Conservation (phyloP, 1,140 invertebrate species). For the Pseudachorutes palmiensis region DNA sequence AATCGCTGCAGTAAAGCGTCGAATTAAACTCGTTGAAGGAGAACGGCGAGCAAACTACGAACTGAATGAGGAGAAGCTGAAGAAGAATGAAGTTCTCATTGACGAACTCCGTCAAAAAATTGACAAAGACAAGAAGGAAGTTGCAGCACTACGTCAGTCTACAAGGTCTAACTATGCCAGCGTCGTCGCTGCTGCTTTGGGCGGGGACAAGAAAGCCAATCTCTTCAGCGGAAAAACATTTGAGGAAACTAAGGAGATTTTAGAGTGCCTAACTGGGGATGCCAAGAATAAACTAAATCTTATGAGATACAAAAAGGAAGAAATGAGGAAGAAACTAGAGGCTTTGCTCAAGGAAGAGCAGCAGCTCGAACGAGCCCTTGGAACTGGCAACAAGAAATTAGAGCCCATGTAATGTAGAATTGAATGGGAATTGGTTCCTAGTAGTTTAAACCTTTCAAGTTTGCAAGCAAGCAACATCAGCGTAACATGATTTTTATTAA, state of each 20-base stretch:
- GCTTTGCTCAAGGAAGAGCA: background rate
- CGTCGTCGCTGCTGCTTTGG: constrained; percentile 12
- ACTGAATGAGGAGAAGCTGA: constrained; percentile 28
- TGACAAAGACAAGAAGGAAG: constrained; percentile 21
- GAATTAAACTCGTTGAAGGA: constrained; percentile 36
- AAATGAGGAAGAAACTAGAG: background rate
- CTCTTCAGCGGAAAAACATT: constrained; percentile 28
- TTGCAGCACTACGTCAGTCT: background rate
- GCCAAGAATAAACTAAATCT: constrained; percentile 32
- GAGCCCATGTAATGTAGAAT: background rate
- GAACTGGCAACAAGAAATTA: background rate
- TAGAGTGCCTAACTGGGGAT: constrained; percentile 31
- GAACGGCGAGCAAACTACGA: constrained; percentile 36
- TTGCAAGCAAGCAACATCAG: background rate
- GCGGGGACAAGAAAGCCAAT: constrained; percentile 25
- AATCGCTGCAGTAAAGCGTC: constrained; percentile 32
- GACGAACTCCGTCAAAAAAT: constrained; percentile 24
- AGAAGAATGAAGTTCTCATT: constrained; percentile 31
- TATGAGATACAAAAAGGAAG: constrained; percentile 3
- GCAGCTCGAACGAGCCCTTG: background rate
- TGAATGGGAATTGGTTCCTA: background rate
- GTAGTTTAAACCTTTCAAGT: background rate
- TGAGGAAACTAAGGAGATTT: constrained; percentile 29
- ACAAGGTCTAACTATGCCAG: constrained; percentile 20
- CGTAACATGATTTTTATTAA: background rate